Conservation (phyloP, 2,113 vertebrate genomes). For the Empidonax alnorum region DNA sequence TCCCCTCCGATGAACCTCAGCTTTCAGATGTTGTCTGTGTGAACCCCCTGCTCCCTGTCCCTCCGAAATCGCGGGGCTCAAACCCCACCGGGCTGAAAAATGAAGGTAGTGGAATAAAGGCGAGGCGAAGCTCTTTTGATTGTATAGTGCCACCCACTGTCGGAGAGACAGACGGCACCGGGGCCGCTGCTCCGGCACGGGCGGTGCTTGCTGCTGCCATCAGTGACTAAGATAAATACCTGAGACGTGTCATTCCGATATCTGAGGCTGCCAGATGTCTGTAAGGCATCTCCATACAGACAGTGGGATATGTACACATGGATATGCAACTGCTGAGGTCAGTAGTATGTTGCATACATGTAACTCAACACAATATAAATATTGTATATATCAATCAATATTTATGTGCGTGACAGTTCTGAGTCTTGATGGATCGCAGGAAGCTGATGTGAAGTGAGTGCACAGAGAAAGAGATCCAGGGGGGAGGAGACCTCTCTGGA, state of each 20-base stretch:
- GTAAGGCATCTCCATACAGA: not conserved
- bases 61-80: fast-evolving
- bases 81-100: not conserved
- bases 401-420: fast-evolving
- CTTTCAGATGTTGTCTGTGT: not conserved
- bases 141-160: conserved; percentile 51
- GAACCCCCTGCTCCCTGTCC: not conserved
- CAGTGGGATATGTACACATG: no score
- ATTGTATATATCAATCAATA: not conserved
- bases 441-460: not conserved
- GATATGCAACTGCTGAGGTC: not conserved
- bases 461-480: not conserved
- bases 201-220: not conserved
- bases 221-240: not conserved
- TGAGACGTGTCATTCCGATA: fast-evolving
- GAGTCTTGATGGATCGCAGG: not conserved
- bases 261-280: not conserved
- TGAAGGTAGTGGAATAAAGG: not conserved
- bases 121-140: not conserved
- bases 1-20: not conserved
- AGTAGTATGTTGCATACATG: not conserved
- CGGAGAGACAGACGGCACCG: not conserved
- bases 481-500: fast-evolving
- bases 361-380: not conserved
- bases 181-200: not conserved